These are phyloP conservation scores for Nesospiza acunhae DNA, from an alignment of 2,113 vertebrate species.

Conservation along the genomic window DNA sequence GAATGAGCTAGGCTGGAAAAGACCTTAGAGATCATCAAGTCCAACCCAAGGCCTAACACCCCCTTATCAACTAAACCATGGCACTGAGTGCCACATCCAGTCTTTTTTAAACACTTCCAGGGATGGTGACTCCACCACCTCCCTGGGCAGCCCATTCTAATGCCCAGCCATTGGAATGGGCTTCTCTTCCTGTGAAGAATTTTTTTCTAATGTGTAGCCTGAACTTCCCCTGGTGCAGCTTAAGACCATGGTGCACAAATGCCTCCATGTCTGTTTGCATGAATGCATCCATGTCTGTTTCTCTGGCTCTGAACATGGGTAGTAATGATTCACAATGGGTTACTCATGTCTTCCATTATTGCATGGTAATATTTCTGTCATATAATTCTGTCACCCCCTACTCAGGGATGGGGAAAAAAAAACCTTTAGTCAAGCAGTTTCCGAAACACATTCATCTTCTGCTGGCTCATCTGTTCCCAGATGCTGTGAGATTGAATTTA, in stretches of 20 bases:
- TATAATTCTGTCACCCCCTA: neutral
- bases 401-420: neutral
- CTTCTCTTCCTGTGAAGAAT: neutral
- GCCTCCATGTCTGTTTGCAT: neutral
- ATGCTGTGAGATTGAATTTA: neutral
- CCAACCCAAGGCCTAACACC: neutral
- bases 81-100: neutral
- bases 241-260: neutral
- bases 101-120: neutral
- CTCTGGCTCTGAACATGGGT: neutral
- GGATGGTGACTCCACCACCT: neutral
- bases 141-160: neutral
- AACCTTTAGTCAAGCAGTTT: neutral
- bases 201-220: neutral
- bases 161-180: neutral
- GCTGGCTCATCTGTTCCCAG: neutral
- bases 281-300: neutral
- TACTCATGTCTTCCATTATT: neutral
- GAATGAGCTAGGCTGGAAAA: neutral
- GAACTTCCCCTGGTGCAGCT: accelerated
- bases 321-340: neutral
- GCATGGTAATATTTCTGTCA: neutral
- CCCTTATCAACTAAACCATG: neutral
- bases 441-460: neutral
- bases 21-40: neutral